phyloP scores from a whole-genome alignment of 2,113 vertebrate genomes.

The Cisticola juncidis region DNA sequence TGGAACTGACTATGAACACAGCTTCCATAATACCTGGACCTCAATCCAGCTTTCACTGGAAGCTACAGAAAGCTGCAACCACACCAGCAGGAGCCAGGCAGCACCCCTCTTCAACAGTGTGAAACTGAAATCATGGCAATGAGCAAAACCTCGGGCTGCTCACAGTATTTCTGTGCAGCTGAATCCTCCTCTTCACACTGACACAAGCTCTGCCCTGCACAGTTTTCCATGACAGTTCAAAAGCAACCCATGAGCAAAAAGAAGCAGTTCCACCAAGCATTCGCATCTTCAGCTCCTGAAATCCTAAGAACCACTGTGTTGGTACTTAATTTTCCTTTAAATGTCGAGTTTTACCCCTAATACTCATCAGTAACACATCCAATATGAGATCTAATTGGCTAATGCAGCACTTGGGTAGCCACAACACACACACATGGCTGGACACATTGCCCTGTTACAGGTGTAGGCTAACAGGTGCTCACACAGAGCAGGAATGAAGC shows the following conservation, averaged over 20 bases:
- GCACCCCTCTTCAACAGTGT: neutral
- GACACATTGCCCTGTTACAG: neutral
- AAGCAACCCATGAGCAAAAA: neutral
- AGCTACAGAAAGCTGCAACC: neutral
- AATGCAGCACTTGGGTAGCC: constrained; percentile 18
- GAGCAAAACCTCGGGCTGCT: neutral
- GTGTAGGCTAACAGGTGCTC: neutral
- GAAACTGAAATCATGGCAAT: neutral
- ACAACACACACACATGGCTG: neutral
- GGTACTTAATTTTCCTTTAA: neutral
- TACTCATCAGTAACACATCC: neutral
- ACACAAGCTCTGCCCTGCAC: neutral
- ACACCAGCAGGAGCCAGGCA: neutral
- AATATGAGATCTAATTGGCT: neutral
- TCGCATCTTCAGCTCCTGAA: neutral
- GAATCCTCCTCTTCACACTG: neutral
- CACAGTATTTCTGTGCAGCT: neutral
- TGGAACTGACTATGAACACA: accelerated
- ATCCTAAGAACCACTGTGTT: neutral
- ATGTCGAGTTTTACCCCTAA: neutral
- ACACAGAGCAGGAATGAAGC: neutral
- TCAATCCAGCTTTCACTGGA: neutral
- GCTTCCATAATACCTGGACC: neutral
- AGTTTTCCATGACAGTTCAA: neutral
- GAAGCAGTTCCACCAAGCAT: neutral